phyloP scores from a whole-genome alignment of 2,888 invertebrate species.

The Candidula unifasciata region DNA sequence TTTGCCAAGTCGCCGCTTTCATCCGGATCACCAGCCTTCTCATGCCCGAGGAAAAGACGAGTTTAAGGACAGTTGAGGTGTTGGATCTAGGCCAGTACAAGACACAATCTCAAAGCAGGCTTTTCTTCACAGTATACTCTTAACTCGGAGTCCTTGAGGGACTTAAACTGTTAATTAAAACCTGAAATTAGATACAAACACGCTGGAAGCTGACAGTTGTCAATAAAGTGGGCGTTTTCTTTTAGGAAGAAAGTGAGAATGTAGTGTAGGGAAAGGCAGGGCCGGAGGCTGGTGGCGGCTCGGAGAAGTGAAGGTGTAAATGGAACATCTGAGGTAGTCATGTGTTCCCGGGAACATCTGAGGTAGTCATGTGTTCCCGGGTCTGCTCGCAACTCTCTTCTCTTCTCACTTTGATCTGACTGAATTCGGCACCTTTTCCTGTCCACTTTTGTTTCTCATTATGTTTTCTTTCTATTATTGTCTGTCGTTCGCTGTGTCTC shows the following conservation, averaged over 20 bases:
- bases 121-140: constrained; percentile 13
- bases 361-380: too few relatives aligned
- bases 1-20: neutral
- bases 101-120: neutral
- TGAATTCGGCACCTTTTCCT: neutral
- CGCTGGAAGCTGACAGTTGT: neutral
- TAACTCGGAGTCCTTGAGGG: constrained; percentile 7
- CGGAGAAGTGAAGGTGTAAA: too few relatives aligned
- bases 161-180: constrained; percentile 21
- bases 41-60: neutral
- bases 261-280: too few relatives aligned
- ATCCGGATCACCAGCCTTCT: neutral
- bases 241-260: neutral
- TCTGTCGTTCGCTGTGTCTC: neutral
- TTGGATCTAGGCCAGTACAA: neutral
- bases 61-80: neutral
- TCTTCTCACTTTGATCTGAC: neutral
- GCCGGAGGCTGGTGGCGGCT: too few relatives aligned
- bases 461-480: neutral
- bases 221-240: neutral
- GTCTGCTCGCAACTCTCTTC: too few relatives aligned
- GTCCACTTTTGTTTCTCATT: neutral
- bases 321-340: too few relatives aligned
- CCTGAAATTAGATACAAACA: constrained; percentile 17
- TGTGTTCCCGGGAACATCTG: too few relatives aligned